Evolutionary conservation across 2,113 vertebrate genomes (phyloP), one percentile per base, ranked within the genome.

Genomic region (Haliaeetus leucogaster): DNA sequence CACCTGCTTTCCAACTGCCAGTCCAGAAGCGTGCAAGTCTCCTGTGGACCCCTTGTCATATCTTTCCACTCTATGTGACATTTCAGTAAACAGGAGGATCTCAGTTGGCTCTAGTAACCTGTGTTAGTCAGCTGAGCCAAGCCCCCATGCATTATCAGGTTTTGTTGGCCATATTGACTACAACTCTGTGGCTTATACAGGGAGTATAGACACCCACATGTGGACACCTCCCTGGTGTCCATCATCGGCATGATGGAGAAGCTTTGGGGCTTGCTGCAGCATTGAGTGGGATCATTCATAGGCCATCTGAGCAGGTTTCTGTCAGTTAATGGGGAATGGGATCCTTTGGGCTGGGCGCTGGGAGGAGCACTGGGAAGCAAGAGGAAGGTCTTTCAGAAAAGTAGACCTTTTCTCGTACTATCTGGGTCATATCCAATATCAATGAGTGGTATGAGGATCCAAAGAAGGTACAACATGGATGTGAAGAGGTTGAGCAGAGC

Each of bases 321-420:
- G 30, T 47, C 38, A 47, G 32, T 17, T 52, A 53, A 13, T 50
- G 38, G 34, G 38, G 29, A 74, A 9, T 6, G 40, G n/a, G 22
- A 15, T 61, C 17, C 34, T 72, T 22, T 58, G 29, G 13, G 16
- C 23, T 52, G 36, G 52, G 52, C 27, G 30, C 52, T 53, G 52
- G 27, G 52, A 40, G 55, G 23, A 72, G 43, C 62, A 40, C 62
- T 70, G 50, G 55, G 40, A 42, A 63, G 26, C 48, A 82, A n/a
- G 43, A 73, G 38, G 13, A 48, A 48, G 27, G 32, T 43, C 71
- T 43, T 71, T 68, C 30, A 53, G 43, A 47, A 92, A 85, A 78
- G 17, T 26, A 3, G 1, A 21, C 11, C 9, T 47, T 25, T 63
- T 63, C 38, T 56, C 3, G 4, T 42, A 4, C 20, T 25, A 0